Conservation (phyloP, 2,113 vertebrate genomes). For the Centropus unirufus region DNA sequence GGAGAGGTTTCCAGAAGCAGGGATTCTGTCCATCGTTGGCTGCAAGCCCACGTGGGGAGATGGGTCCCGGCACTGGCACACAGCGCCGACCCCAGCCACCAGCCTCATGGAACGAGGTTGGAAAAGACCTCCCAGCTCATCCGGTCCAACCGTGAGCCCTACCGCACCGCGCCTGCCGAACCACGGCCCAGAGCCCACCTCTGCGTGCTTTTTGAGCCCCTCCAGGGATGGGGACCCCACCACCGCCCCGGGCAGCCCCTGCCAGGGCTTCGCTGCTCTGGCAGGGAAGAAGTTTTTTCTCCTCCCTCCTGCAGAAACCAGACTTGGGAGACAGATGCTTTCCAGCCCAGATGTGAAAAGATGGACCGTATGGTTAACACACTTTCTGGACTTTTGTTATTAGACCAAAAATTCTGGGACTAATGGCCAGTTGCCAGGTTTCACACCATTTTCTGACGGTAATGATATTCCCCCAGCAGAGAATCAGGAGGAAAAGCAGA, state of each 20-base stretch:
- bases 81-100: not conserved
- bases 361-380: not conserved
- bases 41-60: not conserved
- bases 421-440: conserved; percentile 34
- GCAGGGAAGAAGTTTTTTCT: no score
- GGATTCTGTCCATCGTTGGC: not conserved
- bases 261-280: no score
- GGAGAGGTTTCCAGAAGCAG: conserved; percentile 50
- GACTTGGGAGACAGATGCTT: not conserved
- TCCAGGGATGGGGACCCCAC: no score
- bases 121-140: no score
- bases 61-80: accelerated
- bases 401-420: not conserved
- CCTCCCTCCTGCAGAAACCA: not conserved
- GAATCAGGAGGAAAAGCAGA: not conserved
- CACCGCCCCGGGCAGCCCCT: no score
- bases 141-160: no score
- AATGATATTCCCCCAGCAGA: not conserved
- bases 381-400: not conserved
- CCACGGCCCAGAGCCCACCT: no score
- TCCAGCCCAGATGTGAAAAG: not conserved
- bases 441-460: not conserved
- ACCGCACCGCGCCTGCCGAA: no score
- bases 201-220: no score
- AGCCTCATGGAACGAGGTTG: no score